These are phyloP conservation scores for Acanthis flammea DNA, from an alignment of 2,797 vertebrate genomes.

Conservation along the genomic window DNA sequence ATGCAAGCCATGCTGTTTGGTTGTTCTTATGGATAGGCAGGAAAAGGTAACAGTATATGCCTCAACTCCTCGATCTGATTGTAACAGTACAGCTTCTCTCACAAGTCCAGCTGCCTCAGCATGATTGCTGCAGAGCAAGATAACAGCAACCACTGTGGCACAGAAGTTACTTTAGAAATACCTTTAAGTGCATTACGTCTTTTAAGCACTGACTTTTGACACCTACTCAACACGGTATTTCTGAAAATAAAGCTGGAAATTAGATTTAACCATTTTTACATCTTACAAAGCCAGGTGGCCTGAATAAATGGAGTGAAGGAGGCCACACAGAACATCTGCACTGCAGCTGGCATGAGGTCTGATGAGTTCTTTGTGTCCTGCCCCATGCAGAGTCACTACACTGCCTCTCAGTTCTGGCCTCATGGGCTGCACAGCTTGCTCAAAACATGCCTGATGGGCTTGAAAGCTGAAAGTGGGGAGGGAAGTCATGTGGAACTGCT, in stretches of 20 bases:
- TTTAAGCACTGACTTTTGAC: neutral
- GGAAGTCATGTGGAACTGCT: accelerated
- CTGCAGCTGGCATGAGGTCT: neutral
- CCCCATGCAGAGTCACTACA: neutral
- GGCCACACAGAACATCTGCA: neutral
- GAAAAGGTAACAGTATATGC: neutral
- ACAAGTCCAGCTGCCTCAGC: neutral
- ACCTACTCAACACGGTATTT: neutral
- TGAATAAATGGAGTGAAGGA: neutral
- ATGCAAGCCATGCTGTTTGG: neutral
- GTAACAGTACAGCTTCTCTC: neutral
- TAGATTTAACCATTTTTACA: neutral
- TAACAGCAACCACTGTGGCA: neutral
- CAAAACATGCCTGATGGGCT: accelerated
- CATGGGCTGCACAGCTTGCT: neutral
- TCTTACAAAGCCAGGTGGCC: neutral
- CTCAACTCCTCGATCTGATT: neutral
- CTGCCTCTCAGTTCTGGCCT: neutral
- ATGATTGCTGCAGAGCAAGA: neutral
- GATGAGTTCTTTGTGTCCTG: neutral
- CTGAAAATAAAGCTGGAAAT: neutral
- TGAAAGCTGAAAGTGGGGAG: neutral
- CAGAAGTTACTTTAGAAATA: neutral
- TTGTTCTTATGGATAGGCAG: neutral
- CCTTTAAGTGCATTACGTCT: neutral